Evolutionary conservation across 2,888 invertebrate genomes (phyloP).

Genomic region (Drosophila fungiperda): DNA sequence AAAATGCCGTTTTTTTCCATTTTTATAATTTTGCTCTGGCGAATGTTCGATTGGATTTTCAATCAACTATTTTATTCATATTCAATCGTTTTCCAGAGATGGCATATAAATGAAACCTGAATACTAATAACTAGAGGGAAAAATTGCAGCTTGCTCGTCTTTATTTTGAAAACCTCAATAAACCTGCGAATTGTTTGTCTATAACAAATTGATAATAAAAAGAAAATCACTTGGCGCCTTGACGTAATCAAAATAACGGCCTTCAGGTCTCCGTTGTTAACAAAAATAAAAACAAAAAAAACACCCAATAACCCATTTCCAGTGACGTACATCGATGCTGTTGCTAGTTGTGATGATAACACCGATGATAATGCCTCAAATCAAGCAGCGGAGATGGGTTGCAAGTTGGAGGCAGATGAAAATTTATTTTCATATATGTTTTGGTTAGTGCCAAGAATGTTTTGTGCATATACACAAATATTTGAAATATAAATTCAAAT

Average conservation of each 20-base stretch:
- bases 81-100: not conserved
- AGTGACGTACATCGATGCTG: slow-evolving; percentile 45
- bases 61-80: not conserved
- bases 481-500: slow-evolving; percentile 2
- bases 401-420: not conserved
- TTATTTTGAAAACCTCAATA: not conserved
- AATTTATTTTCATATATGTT: not conserved
- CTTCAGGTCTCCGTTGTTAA: slow-evolving; percentile 16
- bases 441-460: slow-evolving; percentile 14
- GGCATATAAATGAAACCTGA: not conserved
- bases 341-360: slow-evolving; percentile 17
- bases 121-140: not conserved
- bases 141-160: not conserved
- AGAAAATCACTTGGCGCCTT: slow-evolving; percentile 14
- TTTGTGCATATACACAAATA: slow-evolving; percentile 39
- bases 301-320: slow-evolving; percentile 1
- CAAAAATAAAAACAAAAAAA: not conserved
- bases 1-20: not conserved
- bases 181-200: not conserved
- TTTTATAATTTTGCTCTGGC: not conserved
- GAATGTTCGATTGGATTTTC: not conserved
- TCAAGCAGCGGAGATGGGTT: slow-evolving; percentile 5
- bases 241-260: slow-evolving; percentile 26
- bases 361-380: not conserved
- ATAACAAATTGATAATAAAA: not conserved